A percentile compares a stretch with the other conserved stretches of the same genome.
Evolutionary conservation across 2,888 invertebrate genomes (phyloP).

Genomic region (Coelopa pilipes): DNA sequence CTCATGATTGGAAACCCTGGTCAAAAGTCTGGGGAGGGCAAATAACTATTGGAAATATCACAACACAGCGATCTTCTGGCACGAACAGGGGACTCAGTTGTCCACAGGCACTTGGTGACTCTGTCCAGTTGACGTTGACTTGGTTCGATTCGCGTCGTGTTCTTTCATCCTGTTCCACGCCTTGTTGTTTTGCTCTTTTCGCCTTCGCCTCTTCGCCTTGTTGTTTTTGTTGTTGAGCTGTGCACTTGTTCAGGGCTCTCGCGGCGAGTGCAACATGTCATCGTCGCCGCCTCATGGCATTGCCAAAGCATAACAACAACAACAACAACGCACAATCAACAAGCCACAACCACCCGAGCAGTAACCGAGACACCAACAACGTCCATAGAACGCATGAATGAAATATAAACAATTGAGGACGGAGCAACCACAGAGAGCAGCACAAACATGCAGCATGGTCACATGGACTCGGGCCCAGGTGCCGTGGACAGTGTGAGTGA

Average conservation of each 20-base stretch:
- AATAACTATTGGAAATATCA: too few relatives aligned
- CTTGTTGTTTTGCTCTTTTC: conserved; percentile 24
- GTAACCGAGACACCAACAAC: background rate
- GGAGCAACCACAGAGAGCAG: background rate
- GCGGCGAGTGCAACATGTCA: conserved; percentile 9
- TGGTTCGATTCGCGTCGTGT: background rate
- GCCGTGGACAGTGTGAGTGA: background rate
- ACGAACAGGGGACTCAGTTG: too few relatives aligned
- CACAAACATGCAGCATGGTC: background rate
- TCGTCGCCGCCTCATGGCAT: conserved; percentile 20
- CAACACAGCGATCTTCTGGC: too few relatives aligned
- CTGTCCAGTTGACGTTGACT: background rate
- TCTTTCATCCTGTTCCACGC: background rate
- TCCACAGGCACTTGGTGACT: background rate
- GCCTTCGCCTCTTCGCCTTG: background rate
- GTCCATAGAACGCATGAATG: conserved; percentile 16
- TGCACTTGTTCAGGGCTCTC: background rate
- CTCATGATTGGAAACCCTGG: too few relatives aligned
- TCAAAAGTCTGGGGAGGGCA: too few relatives aligned
- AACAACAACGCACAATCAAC: background rate
- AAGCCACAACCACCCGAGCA: conserved; percentile 2
- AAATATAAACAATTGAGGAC: conserved; percentile 33
- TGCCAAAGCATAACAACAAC: conserved; percentile 8
- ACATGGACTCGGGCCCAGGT: conserved; percentile 2
- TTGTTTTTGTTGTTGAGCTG: too few relatives aligned